Evolutionary conservation across 2,888 invertebrate species (phyloP), one percentile per base, ranked within the genome.

Genomic region (Dione vanillae): DNA sequence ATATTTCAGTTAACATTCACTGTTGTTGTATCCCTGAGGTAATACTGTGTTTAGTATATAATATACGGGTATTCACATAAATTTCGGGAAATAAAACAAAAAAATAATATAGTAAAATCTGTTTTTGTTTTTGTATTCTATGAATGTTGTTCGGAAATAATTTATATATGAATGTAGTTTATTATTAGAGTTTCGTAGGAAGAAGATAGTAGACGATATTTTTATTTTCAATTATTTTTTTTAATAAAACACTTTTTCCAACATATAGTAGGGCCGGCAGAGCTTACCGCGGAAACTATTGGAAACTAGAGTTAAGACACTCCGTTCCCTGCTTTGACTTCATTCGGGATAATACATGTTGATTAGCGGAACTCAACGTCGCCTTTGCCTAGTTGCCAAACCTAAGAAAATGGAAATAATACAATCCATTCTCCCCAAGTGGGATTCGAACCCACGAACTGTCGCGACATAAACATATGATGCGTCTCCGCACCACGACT

Each of bases 1-100:
- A 41, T 41, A 59, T 54, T 37, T 35, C n/a, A n/a, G 54, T 54
- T 54, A 54, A 54, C 35, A 37, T 56, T 56, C 37, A n/a, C 35
- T 54, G 9, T n/a, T 14, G 35, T 27, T 6, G n/a, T 35, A n/a
- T 54, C 35, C 35, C 37, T 54, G 5, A 37, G 35, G 54, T n/a
- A n/a, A 54, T 37, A 19, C n/a, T 14, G 37, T 54, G 37, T n/a
- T 37, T 19, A 10, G 11, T 16, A 0, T 5, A 35, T 35, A 35
- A 14, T n/a, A 27, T 27, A 27, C 12, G n/a, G n/a, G n/a, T n/a
- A 19, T 51, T 6, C 16, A 37, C 35, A 54, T n/a, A n/a, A 35
- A 35, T 54, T 35, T 35, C n/a, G 35, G 3, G 5, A 35, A 37
- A n/a, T 14, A 54, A 35, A 54, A 54, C 35, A 37, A 10, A 47